phyloP scores from a whole-genome alignment of 2,113 vertebrate genomes.

The Pimephales promelas region DNA sequence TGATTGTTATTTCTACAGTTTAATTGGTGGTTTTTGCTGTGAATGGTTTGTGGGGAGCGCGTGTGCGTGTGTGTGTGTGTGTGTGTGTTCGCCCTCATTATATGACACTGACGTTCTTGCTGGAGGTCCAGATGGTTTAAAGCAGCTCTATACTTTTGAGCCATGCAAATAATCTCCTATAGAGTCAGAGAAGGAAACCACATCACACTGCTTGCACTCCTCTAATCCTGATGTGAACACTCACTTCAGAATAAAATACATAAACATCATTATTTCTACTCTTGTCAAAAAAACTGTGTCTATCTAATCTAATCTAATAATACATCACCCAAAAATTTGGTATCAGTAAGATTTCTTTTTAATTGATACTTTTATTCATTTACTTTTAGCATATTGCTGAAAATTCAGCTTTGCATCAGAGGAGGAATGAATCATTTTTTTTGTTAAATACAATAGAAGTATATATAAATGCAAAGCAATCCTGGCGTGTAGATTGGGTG shows the following conservation, averaged over 20 bases:
- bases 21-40: conserved; percentile 42
- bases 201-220: neutral
- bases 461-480: too few species aligned
- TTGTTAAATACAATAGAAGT: too few species aligned
- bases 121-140: conserved; percentile 46
- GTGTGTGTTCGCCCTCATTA: conserved; percentile 13
- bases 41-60: conserved; percentile 35
- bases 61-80: conserved; percentile 21
- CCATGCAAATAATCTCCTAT: conserved; percentile 14
- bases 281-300: neutral
- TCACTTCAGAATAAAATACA: neutral
- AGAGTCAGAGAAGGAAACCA: conserved; percentile 19
- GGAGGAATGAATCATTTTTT: too few species aligned
- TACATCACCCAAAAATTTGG: neutral
- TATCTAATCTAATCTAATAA: neutral
- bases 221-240: neutral
- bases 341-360: neutral
- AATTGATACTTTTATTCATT: too few species aligned
- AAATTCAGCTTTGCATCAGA: too few species aligned
- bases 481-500: neutral
- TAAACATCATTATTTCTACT: conserved; percentile 9
- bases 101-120: conserved; percentile 2
- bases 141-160: neutral
- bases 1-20: conserved; percentile 1
- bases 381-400: too few species aligned